phyloP scores from a whole-genome alignment of 2,113 vertebrate species.

The Alosa alosa region DNA sequence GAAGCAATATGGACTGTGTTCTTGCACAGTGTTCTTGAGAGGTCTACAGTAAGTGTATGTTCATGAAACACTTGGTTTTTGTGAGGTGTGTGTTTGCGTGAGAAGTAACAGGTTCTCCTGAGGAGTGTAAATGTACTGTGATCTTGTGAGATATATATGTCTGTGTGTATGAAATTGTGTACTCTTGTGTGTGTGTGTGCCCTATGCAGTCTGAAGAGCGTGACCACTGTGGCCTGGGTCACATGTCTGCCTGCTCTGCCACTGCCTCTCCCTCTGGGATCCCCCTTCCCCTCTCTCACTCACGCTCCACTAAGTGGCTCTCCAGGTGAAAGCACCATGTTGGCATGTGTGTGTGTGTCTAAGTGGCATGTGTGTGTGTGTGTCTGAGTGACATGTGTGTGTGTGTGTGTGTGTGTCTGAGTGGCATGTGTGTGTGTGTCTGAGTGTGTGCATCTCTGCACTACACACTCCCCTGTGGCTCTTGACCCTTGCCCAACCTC shows the following conservation, averaged over 20 bases:
- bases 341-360: slow-evolving; percentile 35
- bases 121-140: neutral
- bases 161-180: neutral
- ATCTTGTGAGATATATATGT: neutral
- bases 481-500: slow-evolving; percentile 41
- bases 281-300: slow-evolving; percentile 29
- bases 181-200: no score
- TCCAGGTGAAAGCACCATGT: slow-evolving; percentile 61
- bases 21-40: neutral
- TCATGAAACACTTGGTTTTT: neutral
- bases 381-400: slow-evolving; percentile 22
- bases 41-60: neutral
- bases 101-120: neutral
- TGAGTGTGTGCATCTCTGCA: slow-evolving; percentile 13
- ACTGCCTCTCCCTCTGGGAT: neutral
- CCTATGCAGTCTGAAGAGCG: slow-evolving; percentile 47
- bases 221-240: slow-evolving; percentile 57
- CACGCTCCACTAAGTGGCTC: slow-evolving; percentile 40
- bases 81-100: neutral
- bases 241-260: slow-evolving; percentile 25
- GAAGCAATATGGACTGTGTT: no score
- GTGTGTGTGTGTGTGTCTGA: slow-evolving; percentile 27
- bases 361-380: no score
- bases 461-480: neutral
- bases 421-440: slow-evolving; percentile 37